Evolutionary conservation across 2,888 invertebrate genomes (phyloP), one percentile per base, ranked within the genome.

Genomic region (Apocheima hispidaria): DNA sequence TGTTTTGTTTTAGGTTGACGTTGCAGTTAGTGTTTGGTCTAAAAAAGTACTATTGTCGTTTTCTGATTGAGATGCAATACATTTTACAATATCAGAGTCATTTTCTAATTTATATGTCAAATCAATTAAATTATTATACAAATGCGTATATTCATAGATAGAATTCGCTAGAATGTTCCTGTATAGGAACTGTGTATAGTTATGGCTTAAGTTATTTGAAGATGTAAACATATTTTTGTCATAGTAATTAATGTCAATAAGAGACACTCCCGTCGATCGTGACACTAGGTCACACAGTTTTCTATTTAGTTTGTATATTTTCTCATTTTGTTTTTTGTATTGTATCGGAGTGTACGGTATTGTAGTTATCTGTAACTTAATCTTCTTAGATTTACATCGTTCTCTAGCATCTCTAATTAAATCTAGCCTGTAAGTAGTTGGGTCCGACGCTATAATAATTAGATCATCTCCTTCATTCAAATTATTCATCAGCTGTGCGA

Each of bases 191-290:
- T 33, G 2, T n/a, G 0, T 4, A 33, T 2, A 33, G 33, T 33
- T 4, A 1, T 33, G 1, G 0, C 1, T 33, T 33, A 33, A 33
- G 0, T n/a, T 33, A 33, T 33, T 33, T 1, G n/a, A 33, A n/a
- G 4, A n/a, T 33, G 33, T 2, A n/a, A 33, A 33, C 4, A 33
- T 33, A 33, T 33, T 33, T 4, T 33, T 33, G n/a, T 33, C n/a
- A 33, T 33, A 33, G n/a, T 33, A n/a, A 33, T 33, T 33, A 33
- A 33, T n/a, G n/a, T 33, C 33, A 33, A 33, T 33, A 33, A 33
- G 12, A 4, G 33, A 33, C n/a, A 33, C n/a, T 33, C 33, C 33
- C n/a, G 33, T 33, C 33, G 33, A 33, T 33, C 33, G 1, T 2
- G 33, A n/a, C 2, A 33, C 33, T 33, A 33, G 33, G 33, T 33